These are phyloP conservation scores for Phenganax subtilis DNA, from an alignment of 92 coral and sea anemone genomes.

Conservation along the genomic window DNA sequence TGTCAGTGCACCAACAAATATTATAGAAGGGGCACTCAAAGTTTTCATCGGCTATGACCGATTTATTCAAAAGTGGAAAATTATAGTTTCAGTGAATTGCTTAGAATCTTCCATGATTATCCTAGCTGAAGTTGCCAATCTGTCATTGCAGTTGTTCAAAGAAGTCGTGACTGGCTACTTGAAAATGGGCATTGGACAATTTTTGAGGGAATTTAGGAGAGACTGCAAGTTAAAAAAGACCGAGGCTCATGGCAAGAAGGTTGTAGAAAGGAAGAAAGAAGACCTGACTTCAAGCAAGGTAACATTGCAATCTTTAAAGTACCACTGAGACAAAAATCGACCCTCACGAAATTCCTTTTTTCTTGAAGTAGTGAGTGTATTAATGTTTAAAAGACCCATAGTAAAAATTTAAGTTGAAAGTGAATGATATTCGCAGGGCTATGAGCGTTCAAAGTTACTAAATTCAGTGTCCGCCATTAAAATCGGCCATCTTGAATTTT, in stretches of 20 bases:
- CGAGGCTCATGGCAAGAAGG: slow-evolving; percentile 45
- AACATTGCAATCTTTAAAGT: slow-evolving; percentile 7
- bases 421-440: too few relatives aligned
- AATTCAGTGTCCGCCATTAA: too few relatives aligned
- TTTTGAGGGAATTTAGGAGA: slow-evolving; percentile 39
- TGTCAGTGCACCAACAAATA: neutral
- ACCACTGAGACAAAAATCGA: too few relatives aligned
- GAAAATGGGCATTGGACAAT: slow-evolving; percentile 47
- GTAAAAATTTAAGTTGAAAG: too few relatives aligned
- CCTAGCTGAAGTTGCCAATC: too few relatives aligned
- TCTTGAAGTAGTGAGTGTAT: too few relatives aligned
- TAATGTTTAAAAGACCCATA: too few relatives aligned
- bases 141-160: neutral
- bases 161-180: slow-evolving; percentile 38
- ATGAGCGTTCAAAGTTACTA: too few relatives aligned
- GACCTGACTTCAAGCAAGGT: slow-evolving; percentile 21
- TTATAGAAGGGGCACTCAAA: neutral
- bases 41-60: neutral
- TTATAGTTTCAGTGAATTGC: neutral
- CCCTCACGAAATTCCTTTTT: too few relatives aligned
- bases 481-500: too few relatives aligned
- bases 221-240: slow-evolving; percentile 38
- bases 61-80: neutral
- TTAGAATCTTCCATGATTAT: too few relatives aligned
- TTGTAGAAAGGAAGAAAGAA: slow-evolving; percentile 31